Base-by-base conservation (phyloP, 2,797 vertebrate species). In the Catamblyrhynchus diadema region DNA sequence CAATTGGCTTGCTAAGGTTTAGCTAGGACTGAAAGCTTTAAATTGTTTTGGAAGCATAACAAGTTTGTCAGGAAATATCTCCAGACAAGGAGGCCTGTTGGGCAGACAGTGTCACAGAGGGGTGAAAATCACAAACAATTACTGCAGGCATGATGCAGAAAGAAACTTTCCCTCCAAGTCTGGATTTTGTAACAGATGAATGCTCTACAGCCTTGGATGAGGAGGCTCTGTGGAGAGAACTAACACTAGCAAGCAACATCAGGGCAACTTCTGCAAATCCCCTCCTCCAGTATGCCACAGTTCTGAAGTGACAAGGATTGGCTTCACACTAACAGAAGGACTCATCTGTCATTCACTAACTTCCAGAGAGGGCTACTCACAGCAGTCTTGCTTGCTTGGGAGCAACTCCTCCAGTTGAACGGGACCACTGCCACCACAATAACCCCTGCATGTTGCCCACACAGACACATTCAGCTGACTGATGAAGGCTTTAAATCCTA, bases 401-500 rank as follows among this genome's bases (percentile, higher is more conserved):
- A 69, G 47, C 44, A 48, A 8, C 60, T 88, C 82, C 64, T 54
- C 62, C 37, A 66, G 18, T 3, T 44, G 64, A 64, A 2, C 30
- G 33, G 65, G 39, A 84, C 24, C 72, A 67, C 37, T 14, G 51
- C 47, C 42, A 72, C 45, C 59, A 47, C 44, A 81, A 50, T 20
- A 86, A 78, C 8, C 32, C 56, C 42, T 16, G 54, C 17, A 61
- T 23, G 2, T 7, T 50, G 53, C 8, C 59, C 65, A 54, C 62
- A 48, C 53, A 91, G 61, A 60, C 75, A 84, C 60, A 57, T 60
- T 73, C 50, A 56, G 57, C 60, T 66, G 83, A 80, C 6, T 45
- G 65, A 48, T 45, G 66, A 95, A 86, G 73, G 69, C 54, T 93
- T 75, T 74, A 88, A 93, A 95, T 65, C 71, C 77, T n/a, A 35